Evolutionary conservation across 2,888 invertebrate species (phyloP), one percentile per base, ranked within the genome.

Genomic region (Leucania comma): DNA sequence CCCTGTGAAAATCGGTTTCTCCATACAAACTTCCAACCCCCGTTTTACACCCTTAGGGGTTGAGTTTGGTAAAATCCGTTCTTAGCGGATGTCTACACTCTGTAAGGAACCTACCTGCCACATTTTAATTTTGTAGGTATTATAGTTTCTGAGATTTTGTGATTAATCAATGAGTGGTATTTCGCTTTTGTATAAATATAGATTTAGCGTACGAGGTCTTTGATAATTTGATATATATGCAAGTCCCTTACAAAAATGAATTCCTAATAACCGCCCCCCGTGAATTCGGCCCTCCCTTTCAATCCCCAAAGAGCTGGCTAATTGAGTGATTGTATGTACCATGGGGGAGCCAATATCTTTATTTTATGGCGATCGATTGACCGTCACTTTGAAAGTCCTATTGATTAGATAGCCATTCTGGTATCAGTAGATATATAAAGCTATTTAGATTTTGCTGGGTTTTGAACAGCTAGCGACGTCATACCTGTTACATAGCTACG

Each of bases 291-390:
- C 64, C 71, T 71, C 66, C 83, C 38, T 62, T 58, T 22, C 12
- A 32, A 63, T 48, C 74, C 73, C 79, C 72, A 58, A 50, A 58
- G 78, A 78, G 67, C 60, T 61, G 59, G 72, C 81, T 87, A 82
- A 83, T 84, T 86, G 85, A 64, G 77, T 75, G 72, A 75, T 81
- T 80, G 80, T 80, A 71, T 70, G 59, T 64, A 73, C 58, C 72
- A 62, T 67, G 81, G 86, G 85, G 83, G 79, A 71, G 67, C 50
- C 71, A 58, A 76, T 86, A 85, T 88, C 89, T 90, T 87, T 83
- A 87, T 88, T 87, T 83, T 86, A 90, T 86, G 84, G 83, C 64
- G 35, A 84, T 88, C 87, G 86, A 85, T 88, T 86, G 85, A 66
- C 54, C 66, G 63, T 74, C 82, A 78, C 75, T 76, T 76, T 46